Base-by-base conservation (phyloP, 2,888 invertebrate genomes). In the Arctia plantaginis region DNA sequence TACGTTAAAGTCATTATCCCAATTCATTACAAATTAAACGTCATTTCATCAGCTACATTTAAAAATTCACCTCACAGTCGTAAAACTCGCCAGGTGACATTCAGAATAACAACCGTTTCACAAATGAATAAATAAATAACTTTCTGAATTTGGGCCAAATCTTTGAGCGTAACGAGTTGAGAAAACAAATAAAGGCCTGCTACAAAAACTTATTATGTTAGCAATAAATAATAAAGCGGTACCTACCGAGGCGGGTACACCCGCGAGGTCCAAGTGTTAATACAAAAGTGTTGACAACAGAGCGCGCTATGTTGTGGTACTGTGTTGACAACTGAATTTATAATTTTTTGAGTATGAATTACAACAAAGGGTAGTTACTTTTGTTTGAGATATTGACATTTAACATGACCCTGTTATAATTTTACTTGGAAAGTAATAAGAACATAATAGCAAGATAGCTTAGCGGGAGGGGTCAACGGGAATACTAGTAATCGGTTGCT, bases 151-250 rank as follows among this genome's bases (percentile, higher is more conserved):
- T 90, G 84, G 90, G 86, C 89, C 89, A 91, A 94, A 95, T 95
- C 95, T 95, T 93, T 88, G 82, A 47, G 76, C 85, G 90, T 92
- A 95, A 94, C 94, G 94, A 94, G 94, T 94, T 94, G 91, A 77
- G 86, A 88, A 91, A 93, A 94, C 94, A 94, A 94, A 94, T 94
- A 93, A 93, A 93, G 89, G 89, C 85, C 82, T 86, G 85, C 80
- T 77, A 80, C 80, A 79, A 86, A 87, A 91, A 92, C 90, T 93
- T 93, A 92, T 94, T 93, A 93, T 89, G 88, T 89, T 77, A 86
- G 93, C 91, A 92, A 95, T 95, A 95, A 95, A 95, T 95, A 95
- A 95, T 95, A 94, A 91, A 94, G 89, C 90, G 89, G 87, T 80
- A 83, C 85, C 88, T 86, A 87, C 86, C 83, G 84, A 76, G 88